phyloP scores from a whole-genome alignment of 2,888 invertebrate genomes.

The Cosmia pyralina region DNA sequence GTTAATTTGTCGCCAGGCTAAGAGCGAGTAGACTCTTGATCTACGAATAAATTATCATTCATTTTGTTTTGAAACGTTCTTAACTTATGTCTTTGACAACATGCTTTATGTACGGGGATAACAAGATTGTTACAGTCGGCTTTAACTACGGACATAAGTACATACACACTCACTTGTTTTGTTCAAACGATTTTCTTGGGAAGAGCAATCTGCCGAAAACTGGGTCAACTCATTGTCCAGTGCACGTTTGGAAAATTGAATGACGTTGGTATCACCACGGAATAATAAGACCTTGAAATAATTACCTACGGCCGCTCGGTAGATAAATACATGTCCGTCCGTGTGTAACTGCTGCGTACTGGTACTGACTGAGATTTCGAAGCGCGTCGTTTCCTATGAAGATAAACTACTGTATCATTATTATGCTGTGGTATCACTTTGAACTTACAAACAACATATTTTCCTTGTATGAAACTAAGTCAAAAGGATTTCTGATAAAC shows the following conservation, averaged over 20 bases:
- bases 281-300: too few relatives aligned
- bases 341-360: too few relatives aligned
- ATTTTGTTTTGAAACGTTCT: slow-evolving; percentile 44
- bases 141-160: background rate
- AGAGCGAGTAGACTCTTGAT: slow-evolving; percentile 57
- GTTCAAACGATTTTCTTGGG: background rate
- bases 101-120: slow-evolving; percentile 22
- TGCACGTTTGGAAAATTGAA: background rate
- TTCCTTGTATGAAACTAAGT: background rate
- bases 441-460: too few relatives aligned
- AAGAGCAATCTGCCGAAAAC: background rate
- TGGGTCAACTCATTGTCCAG: background rate
- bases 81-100: slow-evolving; percentile 40
- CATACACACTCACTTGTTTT: background rate
- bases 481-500: background rate
- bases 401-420: too few relatives aligned
- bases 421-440: too few relatives aligned
- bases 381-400: too few relatives aligned
- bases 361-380: too few relatives aligned
- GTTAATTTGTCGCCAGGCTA: slow-evolving; percentile 67
- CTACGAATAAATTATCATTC: slow-evolving; percentile 57
- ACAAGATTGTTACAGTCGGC: slow-evolving; percentile 19
- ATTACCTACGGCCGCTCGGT: too few relatives aligned
- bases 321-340: too few relatives aligned
- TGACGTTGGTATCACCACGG: background rate